phyloP scores from a whole-genome alignment of 53 echinoderm and acorn worm genomes.

The Antedon mediterranea region DNA sequence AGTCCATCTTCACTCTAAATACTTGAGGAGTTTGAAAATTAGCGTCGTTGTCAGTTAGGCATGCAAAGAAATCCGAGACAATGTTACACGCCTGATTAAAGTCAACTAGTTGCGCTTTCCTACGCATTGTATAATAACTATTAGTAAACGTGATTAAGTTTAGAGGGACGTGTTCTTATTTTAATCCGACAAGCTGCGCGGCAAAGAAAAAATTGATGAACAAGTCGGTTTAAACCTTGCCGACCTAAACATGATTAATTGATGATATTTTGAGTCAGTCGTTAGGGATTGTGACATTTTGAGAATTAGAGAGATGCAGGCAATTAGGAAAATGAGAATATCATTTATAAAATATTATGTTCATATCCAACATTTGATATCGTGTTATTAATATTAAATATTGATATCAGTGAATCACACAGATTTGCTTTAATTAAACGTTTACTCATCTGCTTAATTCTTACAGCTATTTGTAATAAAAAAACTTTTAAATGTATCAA shows the following conservation, averaged over 20 bases:
- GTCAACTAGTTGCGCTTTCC: neutral
- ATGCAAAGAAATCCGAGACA: neutral
- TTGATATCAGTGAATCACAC: too few relatives aligned
- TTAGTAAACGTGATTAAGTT: neutral
- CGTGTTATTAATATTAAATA: neutral
- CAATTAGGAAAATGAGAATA: neutral
- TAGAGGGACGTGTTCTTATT: neutral
- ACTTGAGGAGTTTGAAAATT: neutral
- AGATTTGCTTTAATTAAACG: too few relatives aligned
- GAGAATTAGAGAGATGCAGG: neutral
- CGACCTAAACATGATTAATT: neutral
- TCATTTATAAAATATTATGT: neutral
- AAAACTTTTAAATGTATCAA: too few relatives aligned
- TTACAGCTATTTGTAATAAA: too few relatives aligned
- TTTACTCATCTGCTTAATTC: too few relatives aligned
- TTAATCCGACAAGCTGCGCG: neutral
- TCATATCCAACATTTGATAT: neutral
- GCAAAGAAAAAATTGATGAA: neutral
- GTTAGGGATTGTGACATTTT: neutral
- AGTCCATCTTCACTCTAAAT: neutral
- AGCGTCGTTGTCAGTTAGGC: neutral
- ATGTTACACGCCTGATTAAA: neutral
- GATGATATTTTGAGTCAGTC: neutral
- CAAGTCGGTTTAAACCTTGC: neutral
- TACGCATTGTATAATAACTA: neutral